Evolutionary conservation across 2,888 invertebrate species (phyloP), one percentile per base, ranked within the genome.

Genomic region (Drosophila infuscata): DNA sequence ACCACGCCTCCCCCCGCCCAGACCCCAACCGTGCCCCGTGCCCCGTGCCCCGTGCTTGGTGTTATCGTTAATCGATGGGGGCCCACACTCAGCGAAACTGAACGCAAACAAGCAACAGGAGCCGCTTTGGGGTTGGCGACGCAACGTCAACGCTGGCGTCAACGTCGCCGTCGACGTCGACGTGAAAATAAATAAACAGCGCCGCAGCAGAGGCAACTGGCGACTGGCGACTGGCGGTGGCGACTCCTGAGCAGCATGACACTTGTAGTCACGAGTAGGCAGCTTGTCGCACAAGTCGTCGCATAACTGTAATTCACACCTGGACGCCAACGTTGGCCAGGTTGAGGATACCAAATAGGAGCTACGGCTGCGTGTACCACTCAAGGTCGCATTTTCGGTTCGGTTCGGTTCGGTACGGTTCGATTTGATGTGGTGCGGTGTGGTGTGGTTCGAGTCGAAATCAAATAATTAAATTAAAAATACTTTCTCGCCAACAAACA

Each of bases 1-100:
- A 17, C 20, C 29, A n/a, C 38, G 15, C 49, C 46, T 25, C 20
- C 43, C 32, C 30, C 32, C 25, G 12, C 17, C 15, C 29, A 8
- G 1, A n/a, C 32, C 53, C 48, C 54, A 11, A 51, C 30, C 54
- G 30, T 33, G 20, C 20, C 20, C 46, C 49, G 36, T 48, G 36
- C 51, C 56, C 53, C 46, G 52, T 54, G 58, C 57, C 52, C 9
- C n/a, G 25, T 25, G 38, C 46, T 61, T 63, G 73, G 70, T 79
- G 83, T 82, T 87, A 87, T 88, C 87, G 83, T 88, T 83, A 88
- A 88, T 88, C 87, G 88, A 88, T 88, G 87, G 86, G 88, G 78
- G 70, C 76, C 83, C 88, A 86, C 8, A 25, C 46, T 88, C 88
- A 78, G 79, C 75, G 61, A 70, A 69, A 70, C 84, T 85, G 46